phyloP scores from a whole-genome alignment of 2,797 vertebrate species.

The Dicrostonyx torquatus region DNA sequence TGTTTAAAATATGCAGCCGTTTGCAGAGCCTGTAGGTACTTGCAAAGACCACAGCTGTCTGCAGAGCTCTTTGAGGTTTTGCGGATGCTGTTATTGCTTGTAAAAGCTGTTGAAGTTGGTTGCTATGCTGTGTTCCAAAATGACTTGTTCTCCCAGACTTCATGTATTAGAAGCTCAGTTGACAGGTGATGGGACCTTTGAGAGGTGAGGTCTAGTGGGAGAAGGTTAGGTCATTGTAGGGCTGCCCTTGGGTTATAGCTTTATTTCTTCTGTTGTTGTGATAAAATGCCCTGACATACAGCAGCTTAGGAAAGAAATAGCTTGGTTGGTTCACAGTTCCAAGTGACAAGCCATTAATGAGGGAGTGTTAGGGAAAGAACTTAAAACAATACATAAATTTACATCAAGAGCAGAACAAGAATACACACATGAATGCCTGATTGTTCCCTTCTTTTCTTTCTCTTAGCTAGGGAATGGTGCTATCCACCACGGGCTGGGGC shows the following conservation, averaged over 20 bases:
- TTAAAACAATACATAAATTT: background rate
- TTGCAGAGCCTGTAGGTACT: background rate
- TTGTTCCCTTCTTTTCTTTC: background rate
- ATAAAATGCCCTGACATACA: background rate
- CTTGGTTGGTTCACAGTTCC: background rate
- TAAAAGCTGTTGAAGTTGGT: background rate
- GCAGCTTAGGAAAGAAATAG: background rate
- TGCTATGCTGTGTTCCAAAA: background rate
- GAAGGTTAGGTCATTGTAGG: background rate
- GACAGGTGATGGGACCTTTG: background rate
- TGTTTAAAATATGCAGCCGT: background rate
- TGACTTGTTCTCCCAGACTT: background rate
- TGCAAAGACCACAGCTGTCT: background rate
- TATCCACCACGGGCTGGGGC: background rate
- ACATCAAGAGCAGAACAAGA: background rate
- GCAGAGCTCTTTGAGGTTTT: conserved; percentile 14
- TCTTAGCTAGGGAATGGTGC: background rate
- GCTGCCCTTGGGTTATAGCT: background rate
- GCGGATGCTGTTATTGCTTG: background rate
- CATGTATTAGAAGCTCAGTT: background rate
- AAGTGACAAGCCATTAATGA: background rate
- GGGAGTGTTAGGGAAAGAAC: background rate
- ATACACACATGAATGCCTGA: background rate
- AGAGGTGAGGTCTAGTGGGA: background rate
- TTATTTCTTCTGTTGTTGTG: background rate